phyloP scores from a whole-genome alignment of 2,113 vertebrate genomes.

The Oxyura jamaicensis region DNA sequence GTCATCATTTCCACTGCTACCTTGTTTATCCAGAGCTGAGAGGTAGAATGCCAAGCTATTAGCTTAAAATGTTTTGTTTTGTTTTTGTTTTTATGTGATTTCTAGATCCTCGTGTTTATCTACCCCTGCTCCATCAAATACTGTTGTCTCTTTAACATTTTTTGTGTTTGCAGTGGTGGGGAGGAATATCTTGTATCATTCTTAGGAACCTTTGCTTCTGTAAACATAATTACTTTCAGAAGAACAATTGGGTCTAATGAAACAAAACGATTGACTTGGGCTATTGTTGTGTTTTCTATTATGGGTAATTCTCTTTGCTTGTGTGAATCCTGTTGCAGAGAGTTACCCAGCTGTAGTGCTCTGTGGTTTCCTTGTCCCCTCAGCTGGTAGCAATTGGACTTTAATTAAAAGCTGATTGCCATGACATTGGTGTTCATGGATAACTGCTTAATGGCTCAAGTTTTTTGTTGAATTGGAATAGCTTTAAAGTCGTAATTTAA shows the following conservation, averaged over 20 bases:
- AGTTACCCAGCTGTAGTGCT: background rate
- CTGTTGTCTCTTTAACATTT: fast-evolving
- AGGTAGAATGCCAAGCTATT: background rate
- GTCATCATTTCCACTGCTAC: background rate
- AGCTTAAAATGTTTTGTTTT: background rate
- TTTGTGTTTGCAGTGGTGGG: background rate
- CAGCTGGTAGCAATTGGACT: background rate
- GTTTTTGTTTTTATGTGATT: background rate
- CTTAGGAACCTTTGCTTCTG: background rate
- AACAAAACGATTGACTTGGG: background rate
- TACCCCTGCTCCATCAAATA: fast-evolving
- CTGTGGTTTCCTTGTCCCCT: background rate
- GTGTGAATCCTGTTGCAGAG: background rate
- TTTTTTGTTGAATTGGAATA: background rate
- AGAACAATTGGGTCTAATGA: background rate
- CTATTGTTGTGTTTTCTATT: background rate
- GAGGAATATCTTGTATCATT: fast-evolving
- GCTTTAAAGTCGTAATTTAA: background rate
- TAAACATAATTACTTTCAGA: background rate
- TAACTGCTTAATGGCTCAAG: background rate
- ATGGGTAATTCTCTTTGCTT: background rate
- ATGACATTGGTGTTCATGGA: background rate
- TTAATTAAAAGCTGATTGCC: background rate
- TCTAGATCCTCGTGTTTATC: background rate
- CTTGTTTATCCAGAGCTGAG: background rate